Conservation (phyloP, 2,888 invertebrate species). For the Tridacna gigas region DNA sequence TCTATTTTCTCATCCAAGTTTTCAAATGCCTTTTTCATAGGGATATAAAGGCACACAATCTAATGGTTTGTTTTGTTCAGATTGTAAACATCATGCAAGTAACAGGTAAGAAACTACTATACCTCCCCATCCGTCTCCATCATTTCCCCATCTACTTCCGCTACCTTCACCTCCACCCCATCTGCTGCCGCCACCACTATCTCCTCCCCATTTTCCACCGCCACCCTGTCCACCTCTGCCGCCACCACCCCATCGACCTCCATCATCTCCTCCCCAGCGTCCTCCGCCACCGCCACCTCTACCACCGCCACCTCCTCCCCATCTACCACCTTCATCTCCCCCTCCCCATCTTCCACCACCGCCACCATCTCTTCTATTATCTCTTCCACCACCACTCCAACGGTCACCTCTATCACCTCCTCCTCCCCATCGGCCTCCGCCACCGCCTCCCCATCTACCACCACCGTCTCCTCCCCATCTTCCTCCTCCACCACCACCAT, state of each 20-base stretch:
- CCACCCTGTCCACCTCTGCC: conserved; percentile 32
- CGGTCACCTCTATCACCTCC: conserved; percentile 38
- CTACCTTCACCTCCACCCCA: not conserved
- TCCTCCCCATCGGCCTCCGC: conserved; percentile 31
- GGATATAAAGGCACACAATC: no score
- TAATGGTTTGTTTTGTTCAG: no score
- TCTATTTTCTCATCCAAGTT: no score
- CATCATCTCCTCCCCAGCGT: conserved; percentile 40
- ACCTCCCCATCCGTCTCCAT: conserved; percentile 45
- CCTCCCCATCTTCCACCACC: conserved; percentile 37
- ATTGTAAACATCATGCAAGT: no score
- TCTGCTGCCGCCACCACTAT: conserved; percentile 14
- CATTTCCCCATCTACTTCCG: conserved; percentile 18
- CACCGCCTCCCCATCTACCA: conserved; percentile 41
- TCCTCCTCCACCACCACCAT: not conserved
- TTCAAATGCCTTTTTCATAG: no score
- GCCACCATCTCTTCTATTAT: conserved; percentile 32
- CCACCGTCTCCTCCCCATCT: not conserved
- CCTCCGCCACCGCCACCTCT: conserved; percentile 34
- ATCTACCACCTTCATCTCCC: conserved; percentile 19
- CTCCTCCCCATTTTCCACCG: conserved; percentile 1
- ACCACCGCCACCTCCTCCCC: conserved; percentile 27
- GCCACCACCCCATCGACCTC: conserved; percentile 19
- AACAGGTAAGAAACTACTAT: not conserved
- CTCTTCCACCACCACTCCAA: conserved; percentile 43